Base-by-base conservation (phyloP, 2,113 vertebrate species). In the Plestiodon gilberti region DNA sequence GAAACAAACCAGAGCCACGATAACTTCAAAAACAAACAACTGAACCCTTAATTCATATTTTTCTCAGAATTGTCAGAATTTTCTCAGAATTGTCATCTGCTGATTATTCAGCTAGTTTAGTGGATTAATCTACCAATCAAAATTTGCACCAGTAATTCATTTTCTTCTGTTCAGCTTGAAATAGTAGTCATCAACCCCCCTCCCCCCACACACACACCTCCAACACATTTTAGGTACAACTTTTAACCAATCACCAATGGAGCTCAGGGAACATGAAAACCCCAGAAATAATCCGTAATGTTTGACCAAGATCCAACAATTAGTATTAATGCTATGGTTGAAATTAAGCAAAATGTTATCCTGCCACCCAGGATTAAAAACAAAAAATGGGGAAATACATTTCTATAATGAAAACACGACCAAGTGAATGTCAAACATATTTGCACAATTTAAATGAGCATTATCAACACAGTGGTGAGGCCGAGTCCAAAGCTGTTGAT, bases 291-390 rank as follows among this genome's bases (percentile, higher is more conserved):
- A 92, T 43, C 25, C 8, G 2, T 86, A 59, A 5, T 62, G 6
- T 52, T 57, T 76, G 5, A 69, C 1, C 13, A 82, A 82, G 65
- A 70, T 35, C 0, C 62, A 6, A 9, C 11, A 40, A 83, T 85
- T 83, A 83, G 20, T 40, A 89, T 78, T 82, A 74, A 14, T 69
- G 2, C 40, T 76, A 74, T 43, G 17, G 30, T 61, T 73, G 30
- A 90, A 92, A 83, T 85, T 55, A 67, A 64, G 4, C 30, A 75
- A 81, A 80, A 89, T 85, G 79, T 77, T 82, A 48, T 77, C 77
- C 52, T 62, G 1, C n/a, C 57, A 85, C 10, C 3, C 40, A 18
- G 15, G n/a, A 81, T 0, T 70, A 6, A 48, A 93, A 89, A 69
- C 7, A 1, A 79, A 83, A 81, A 48, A 15, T 15, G n/a, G 35